A percentile compares a stretch with the other conserved stretches of the same genome.
Evolutionary conservation across 2,888 invertebrate genomes (phyloP).

Genomic region (Ceriagrion tenellum): DNA sequence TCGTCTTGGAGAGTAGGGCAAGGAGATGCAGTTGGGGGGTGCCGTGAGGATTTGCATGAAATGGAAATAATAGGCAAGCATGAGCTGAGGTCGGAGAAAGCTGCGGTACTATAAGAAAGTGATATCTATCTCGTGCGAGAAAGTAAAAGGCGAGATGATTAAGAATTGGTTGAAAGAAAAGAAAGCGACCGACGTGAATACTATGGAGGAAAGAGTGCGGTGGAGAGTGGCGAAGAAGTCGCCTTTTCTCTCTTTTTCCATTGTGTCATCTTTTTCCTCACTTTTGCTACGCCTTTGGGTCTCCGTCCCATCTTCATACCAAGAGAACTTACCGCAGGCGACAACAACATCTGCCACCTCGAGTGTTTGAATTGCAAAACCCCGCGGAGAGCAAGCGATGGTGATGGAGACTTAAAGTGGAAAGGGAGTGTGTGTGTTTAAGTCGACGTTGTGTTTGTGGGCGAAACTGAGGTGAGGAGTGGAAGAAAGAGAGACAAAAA

Average conservation of each 20-base stretch:
- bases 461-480: background rate
- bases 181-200: background rate
- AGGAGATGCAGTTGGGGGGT: background rate
- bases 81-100: background rate
- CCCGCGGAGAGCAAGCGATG: constrained; percentile 24
- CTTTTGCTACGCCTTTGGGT: background rate
- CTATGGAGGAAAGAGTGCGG: background rate
- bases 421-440: background rate
- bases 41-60: background rate
- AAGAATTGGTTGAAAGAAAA: too few relatives aligned
- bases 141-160: too few relatives aligned
- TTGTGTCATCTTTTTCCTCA: background rate
- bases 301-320: constrained; percentile 1
- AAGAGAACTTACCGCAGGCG: constrained; percentile 48
- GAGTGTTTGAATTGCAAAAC: constrained; percentile 66
- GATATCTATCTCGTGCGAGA: too few relatives aligned
- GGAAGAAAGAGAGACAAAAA: too few relatives aligned
- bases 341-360: constrained; percentile 59
- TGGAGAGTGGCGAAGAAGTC: background rate
- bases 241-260: background rate
- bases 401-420: background rate
- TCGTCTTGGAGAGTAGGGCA: background rate
- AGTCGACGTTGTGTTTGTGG: constrained; percentile 16
- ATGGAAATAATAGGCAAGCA: background rate
- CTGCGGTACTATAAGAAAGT: background rate